Base-by-base conservation (phyloP, 2,888 invertebrate genomes). In the Julus scanicus region DNA sequence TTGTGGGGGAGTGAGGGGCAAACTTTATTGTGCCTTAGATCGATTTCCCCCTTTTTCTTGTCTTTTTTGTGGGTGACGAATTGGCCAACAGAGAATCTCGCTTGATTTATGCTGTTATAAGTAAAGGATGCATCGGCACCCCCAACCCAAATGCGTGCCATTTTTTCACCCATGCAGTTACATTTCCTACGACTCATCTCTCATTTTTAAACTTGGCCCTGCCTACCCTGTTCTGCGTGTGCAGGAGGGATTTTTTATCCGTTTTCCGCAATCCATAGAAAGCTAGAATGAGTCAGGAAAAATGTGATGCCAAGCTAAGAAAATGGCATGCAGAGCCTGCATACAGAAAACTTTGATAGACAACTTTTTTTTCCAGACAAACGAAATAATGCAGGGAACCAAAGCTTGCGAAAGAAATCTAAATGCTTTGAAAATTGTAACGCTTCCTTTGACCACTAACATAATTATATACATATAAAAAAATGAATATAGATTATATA, bases 31-130 rank as follows among this genome's bases (percentile, higher is more conserved):
- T 13, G 5, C 44, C 44, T 13, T 37, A 39, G 44, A 44, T 44
- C 40, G 84, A 84, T 39, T 39, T 84, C 84, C 49, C 48, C 44
- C 17, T n/a, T 49, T 29, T 86, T 40, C 37, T 49, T 86, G 37
- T 86, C 86, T 86, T 86, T 86, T 86, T 86, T 86, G 84, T 84
- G 84, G 84, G 40, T 86, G 86, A 86, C 49, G 86, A 86, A 86
- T 86, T 86, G 86, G 86, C 86, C 86, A 86, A 49, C 86, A 86
- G 86, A 86, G 86, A 53, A 84, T 86, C 53, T 49, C n/a, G 86
- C 11, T 86, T 86, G 86, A 86, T 86, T 49, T 53, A 86, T 53
- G 48, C 53, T 17, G 37, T 86, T 86, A 37, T 86, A 86, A 84
- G 84, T 84, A 84, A 84, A 84, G 84, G 63, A 63, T 84, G 84